Base-by-base conservation (phyloP, 2,888 invertebrate species). In the Thymelicus lineola region DNA sequence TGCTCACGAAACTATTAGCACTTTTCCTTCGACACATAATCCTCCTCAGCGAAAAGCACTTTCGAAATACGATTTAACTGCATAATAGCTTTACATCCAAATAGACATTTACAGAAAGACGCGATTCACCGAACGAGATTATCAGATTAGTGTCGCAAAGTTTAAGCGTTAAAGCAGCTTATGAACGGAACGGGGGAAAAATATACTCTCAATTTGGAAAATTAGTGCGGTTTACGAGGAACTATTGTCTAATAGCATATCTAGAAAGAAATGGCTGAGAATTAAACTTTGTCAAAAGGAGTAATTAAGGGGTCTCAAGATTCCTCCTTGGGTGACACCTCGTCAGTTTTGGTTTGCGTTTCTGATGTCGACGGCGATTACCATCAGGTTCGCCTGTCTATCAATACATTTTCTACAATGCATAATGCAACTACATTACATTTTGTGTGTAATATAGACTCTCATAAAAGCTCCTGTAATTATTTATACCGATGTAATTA, bases 61-160 rank as follows among this genome's bases (percentile, higher is more conserved):
- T 50, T 50, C 46, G 36, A 38, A 63, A 63, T 35, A 14, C 50
- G 17, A 17, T 36, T 17, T 15, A 53, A 57, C 45, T 17, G 28
- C 45, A 48, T 68, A 68, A 68, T 48, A 62, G 55, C 14, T 46
- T 68, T 61, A 66, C 58, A 66, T 17, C 55, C 45, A 68, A 62
- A 57, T 69, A 69, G 48, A 38, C 57, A 63, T 57, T 69, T 58
- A 63, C 57, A 62, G 62, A 69, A 69, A 68, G 57, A 68, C 28
- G 46, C 36, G 68, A 68, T 63, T 36, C 28, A 10, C 55, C 61
- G 50, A 53, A 50, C 35, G 17, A 62, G 68, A 63, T 68, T 63
- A 68, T 58, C 62, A 63, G 68, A 68, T 68, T 68, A 68, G 68
- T 57, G 55, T 68, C 68, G 68, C 46, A 63, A 68, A 68, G 62